phyloP scores from a whole-genome alignment of 2,797 vertebrate species.

The Gallinago solitaria region DNA sequence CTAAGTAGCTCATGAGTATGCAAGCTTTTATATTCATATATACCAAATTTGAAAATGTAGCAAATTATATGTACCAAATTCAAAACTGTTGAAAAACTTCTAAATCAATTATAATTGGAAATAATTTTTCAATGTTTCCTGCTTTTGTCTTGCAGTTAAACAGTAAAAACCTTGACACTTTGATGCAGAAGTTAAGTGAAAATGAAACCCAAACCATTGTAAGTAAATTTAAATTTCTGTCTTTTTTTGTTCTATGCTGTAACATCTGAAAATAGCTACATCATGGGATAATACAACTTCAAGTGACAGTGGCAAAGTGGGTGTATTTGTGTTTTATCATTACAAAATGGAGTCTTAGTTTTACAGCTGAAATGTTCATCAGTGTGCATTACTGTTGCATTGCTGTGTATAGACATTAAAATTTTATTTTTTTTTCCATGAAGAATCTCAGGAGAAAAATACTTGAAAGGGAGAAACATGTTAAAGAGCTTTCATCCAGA shows the following conservation, averaged over 20 bases:
- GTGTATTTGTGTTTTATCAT: not conserved
- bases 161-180: slow-evolving; percentile 62
- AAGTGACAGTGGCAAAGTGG: not conserved
- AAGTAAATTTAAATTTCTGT: slow-evolving; percentile 49
- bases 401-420: not conserved
- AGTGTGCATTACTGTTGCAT: not conserved
- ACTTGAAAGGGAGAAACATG: slow-evolving; percentile 75
- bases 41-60: not conserved
- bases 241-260: not conserved
- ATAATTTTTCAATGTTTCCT: not conserved
- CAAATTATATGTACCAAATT: not conserved
- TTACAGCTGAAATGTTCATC: not conserved
- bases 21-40: not conserved
- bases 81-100: not conserved
- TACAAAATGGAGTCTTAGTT: not conserved
- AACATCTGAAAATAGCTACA: not conserved
- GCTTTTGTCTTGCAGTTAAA: slow-evolving; percentile 69
- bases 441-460: slow-evolving; percentile 81
- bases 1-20: not conserved
- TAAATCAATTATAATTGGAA: not conserved
- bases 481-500: slow-evolving; percentile 78
- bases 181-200: slow-evolving; percentile 78
- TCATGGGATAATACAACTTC: not conserved
- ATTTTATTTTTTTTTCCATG: slow-evolving; percentile 4
- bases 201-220: slow-evolving; percentile 80